phyloP scores from a whole-genome alignment of 2,113 vertebrate species.

The Chionodraco myersi region DNA sequence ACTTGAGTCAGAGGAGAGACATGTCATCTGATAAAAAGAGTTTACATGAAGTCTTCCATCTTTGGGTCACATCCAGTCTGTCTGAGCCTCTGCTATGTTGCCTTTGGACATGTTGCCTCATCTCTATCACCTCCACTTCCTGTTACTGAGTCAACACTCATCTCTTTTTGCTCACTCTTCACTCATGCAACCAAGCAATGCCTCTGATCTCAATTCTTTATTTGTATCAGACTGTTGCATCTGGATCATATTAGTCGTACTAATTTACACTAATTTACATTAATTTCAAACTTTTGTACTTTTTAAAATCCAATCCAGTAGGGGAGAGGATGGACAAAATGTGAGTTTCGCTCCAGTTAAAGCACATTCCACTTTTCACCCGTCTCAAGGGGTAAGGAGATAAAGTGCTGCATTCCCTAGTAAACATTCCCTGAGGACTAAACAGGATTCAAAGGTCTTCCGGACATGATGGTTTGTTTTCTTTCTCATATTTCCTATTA shows the following conservation, averaged over 20 bases:
- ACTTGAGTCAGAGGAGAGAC: neutral
- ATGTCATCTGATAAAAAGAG: neutral
- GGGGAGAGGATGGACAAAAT: neutral
- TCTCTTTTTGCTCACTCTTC: neutral
- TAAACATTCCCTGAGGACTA: slow-evolving; percentile 55
- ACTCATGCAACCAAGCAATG: too few species aligned
- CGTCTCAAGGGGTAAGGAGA: neutral
- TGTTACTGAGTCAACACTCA: neutral
- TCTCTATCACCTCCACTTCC: slow-evolving; percentile 12
- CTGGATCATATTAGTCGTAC: neutral
- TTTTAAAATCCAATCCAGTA: neutral
- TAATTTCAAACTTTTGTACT: neutral
- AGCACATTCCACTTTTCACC: neutral
- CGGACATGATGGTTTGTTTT: slow-evolving; percentile 56
- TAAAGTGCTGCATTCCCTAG: slow-evolving; percentile 27
- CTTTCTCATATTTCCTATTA: slow-evolving; percentile 35
- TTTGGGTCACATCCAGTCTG: neutral
- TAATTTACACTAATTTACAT: neutral
- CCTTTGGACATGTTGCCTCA: neutral
- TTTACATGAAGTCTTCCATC: neutral
- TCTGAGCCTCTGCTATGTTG: too few species aligned
- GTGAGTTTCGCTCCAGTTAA: neutral
- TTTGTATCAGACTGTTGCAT: neutral
- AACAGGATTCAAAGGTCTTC: slow-evolving; percentile 66
- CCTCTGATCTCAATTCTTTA: neutral